Percentiles rank a stretch among this genome's conserved stretches.
Evolutionary conservation across 2,113 vertebrate genomes (phyloP).

Genomic region (Pandion haliaetus): DNA sequence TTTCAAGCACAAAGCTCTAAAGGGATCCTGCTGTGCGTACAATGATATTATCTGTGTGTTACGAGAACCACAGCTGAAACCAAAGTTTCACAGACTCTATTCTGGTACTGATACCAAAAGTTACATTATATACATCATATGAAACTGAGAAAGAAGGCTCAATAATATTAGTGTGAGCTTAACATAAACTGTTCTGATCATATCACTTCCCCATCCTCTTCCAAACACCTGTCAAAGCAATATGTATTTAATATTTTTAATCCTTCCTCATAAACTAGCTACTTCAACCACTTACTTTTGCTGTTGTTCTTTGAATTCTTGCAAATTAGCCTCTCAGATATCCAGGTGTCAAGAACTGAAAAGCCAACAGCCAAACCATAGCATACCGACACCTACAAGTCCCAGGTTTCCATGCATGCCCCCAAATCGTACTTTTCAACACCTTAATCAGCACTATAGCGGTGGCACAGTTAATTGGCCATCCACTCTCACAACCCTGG

Average conservation of each 20-base stretch:
- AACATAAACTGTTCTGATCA: neutral
- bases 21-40: neutral
- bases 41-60: neutral
- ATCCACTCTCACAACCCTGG: neutral
- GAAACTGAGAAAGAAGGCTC: slow-evolving; percentile 59
- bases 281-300: neutral
- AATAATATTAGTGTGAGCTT: neutral
- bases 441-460: fast-evolving
- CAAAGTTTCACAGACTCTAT: neutral
- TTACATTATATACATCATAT: neutral
- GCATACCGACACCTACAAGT: neutral
- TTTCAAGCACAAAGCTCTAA: neutral
- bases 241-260: neutral
- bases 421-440: neutral
- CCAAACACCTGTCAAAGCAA: slow-evolving; percentile 39
- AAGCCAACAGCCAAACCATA: neutral
- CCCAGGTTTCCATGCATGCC: neutral
- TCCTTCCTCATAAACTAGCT: neutral
- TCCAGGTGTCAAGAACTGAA: neutral
- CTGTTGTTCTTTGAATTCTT: neutral
- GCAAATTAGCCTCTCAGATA: neutral
- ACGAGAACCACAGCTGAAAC: neutral
- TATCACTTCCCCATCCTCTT: neutral
- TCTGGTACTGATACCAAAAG: slow-evolving; percentile 37
- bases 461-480: neutral